These are phyloP conservation scores for Ornithoptera alexandrae DNA, from an alignment of 2,888 invertebrate genomes.

Conservation along the genomic window DNA sequence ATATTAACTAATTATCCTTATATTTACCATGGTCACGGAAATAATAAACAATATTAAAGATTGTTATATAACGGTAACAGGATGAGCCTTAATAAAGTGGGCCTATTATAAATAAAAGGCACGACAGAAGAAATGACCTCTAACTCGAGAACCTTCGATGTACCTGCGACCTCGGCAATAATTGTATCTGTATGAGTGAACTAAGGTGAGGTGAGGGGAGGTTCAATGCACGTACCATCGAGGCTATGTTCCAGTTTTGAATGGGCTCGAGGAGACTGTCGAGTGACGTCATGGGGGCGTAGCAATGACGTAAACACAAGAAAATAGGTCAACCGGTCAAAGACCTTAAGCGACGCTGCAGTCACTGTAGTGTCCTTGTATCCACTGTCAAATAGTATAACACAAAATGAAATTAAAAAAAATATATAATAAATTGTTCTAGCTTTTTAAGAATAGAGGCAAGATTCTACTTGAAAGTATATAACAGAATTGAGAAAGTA, in stretches of 20 bases:
- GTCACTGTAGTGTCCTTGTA: conserved; percentile 45
- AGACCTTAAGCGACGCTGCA: conserved; percentile 63
- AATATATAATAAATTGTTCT: background rate
- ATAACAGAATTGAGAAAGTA: background rate
- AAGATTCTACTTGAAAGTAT: no score
- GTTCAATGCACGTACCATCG: conserved; percentile 47
- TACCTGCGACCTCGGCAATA: conserved; percentile 49
- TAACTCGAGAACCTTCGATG: conserved; percentile 41
- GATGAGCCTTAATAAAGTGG: conserved; percentile 45
- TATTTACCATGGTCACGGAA: background rate
- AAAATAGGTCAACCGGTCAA: conserved; percentile 72
- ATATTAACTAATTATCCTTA: no score
- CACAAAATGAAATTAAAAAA: conserved; percentile 10
- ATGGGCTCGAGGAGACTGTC: conserved; percentile 68
- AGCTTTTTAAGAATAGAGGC: no score
- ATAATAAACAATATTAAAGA: background rate
- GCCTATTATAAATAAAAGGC: conserved; percentile 47
- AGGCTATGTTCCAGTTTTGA: conserved; percentile 76
- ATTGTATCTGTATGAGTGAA: conserved; percentile 37
- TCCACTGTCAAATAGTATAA: conserved; percentile 34
- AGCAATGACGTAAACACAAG: conserved; percentile 67
- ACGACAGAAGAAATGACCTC: conserved; percentile 59
- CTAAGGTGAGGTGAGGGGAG: conserved; percentile 39
- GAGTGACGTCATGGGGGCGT: conserved; percentile 74
- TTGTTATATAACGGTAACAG: background rate